Base-by-base conservation (phyloP, 2,797 vertebrate genomes). In the Decapterus maruadsi region DNA sequence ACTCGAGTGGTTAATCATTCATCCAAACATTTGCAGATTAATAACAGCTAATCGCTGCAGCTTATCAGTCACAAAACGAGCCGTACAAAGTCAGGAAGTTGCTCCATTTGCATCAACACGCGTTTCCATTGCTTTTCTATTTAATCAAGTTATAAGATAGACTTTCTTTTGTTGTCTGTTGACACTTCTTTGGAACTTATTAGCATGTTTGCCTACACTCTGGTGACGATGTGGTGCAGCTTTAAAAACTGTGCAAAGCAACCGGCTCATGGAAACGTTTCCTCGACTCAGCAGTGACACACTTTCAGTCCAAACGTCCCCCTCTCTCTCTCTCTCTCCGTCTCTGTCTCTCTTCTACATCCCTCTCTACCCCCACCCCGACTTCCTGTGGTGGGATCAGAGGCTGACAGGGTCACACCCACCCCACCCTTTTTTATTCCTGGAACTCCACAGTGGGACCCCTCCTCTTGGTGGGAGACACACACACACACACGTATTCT, bases 361-460 rank as follows among this genome's bases (percentile, higher is more conserved):
- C 55, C 43, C 68, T 51, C 62, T 48, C 75, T 13, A 12, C 78
- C 76, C 87, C 85, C 84, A 75, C 61, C 78, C 75, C 48, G 68
- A 94, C 93, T 95, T 95, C 93, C 93, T 94, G 93, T 92, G 83
- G 83, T 83, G 84, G 84, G 80, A 88, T 87, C 87, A 92, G 82
- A 91, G 87, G 76, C 85, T 89, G 83, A 90, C 83, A 85, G 87
- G 89, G 93, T 92, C 94, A 93, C 95, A 90, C 93, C 94, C 92
- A 92, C 91, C 91, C 91, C 92, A 81, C 94, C 94, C 93, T 92
- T 84, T 89, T 55, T 56, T 17, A 88, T 93, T 93, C 89, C 88
- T 92, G 89, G 93, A 94, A 92, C 90, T 92, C 90, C 89, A 89
- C 87, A 86, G 87, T 89, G 73, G 81, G 87, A 82, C 87, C 82